A percentile compares a stretch with the other conserved stretches of the same genome.
Conservation (phyloP, 2,888 invertebrate species). For the Watsonalla cultraria region DNA sequence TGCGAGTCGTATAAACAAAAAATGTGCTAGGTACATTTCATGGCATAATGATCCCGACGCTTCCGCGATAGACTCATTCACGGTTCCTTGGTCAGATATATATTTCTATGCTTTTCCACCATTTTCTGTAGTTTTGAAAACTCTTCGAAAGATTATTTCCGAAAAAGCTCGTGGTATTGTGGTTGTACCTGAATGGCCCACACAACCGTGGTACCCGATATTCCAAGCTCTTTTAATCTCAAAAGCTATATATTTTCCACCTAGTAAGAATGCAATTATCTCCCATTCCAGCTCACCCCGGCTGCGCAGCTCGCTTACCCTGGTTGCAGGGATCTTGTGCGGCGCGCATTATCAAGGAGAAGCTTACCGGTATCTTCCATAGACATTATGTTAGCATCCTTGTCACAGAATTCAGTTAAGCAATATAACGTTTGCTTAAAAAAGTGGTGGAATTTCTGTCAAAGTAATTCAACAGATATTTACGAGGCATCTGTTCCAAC, state of each 20-base stretch:
- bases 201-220: conserved; percentile 21
- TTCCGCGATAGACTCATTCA: conserved; percentile 17
- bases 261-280: neutral
- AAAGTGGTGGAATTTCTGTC: conserved; percentile 10
- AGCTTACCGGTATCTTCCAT: conserved; percentile 3
- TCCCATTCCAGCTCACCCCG: conserved; percentile 7
- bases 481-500: conserved; percentile 4
- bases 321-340: conserved; percentile 16
- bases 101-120: conserved; percentile 22
- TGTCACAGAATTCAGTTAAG: conserved; percentile 10
- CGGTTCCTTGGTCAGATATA: conserved; percentile 13
- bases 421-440: conserved; percentile 9
- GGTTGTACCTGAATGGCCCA: conserved; percentile 18
- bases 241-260: neutral
- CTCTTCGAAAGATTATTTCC: conserved; percentile 13
- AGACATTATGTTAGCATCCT: conserved; percentile 11
- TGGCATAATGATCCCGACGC: conserved; percentile 22
- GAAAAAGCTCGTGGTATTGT: conserved; percentile 18
- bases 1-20: conserved; percentile 17
- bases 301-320: conserved; percentile 9
- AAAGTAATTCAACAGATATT: neutral
- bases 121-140: conserved; percentile 15
- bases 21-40: conserved; percentile 16
- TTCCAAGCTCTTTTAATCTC: conserved; percentile 7
- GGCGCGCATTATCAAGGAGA: conserved; percentile 7